phyloP scores from a whole-genome alignment of 2,113 vertebrate species.

The Centrocercus urophasianus region DNA sequence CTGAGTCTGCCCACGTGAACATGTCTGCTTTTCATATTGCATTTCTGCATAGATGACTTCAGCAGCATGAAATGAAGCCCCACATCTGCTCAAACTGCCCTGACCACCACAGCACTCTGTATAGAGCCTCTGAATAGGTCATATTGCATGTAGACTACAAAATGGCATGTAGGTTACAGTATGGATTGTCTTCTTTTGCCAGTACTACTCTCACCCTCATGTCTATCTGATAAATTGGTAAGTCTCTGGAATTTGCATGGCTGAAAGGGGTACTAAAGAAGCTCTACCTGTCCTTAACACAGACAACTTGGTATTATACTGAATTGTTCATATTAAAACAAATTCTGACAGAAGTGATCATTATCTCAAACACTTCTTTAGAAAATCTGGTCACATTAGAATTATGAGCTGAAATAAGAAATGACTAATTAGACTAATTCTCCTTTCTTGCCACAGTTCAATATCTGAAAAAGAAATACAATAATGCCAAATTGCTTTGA shows the following conservation, averaged over 20 bases:
- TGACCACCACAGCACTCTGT: fast-evolving
- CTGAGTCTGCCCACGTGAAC: not conserved
- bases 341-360: not conserved
- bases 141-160: not conserved
- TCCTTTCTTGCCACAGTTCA: slow-evolving; percentile 31
- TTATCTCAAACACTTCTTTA: not conserved
- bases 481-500: slow-evolving; percentile 71
- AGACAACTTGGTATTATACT: not conserved
- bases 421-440: slow-evolving; percentile 64
- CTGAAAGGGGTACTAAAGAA: not conserved
- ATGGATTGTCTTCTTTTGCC: not conserved
- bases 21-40: not conserved
- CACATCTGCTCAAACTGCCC: fast-evolving
- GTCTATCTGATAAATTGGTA: not conserved
- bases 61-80: not conserved
- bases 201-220: not conserved
- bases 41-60: not conserved
- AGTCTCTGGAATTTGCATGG: not conserved
- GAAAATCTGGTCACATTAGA: not conserved
- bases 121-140: not conserved
- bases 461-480: slow-evolving; percentile 48
- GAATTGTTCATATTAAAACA: not conserved
- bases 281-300: not conserved
- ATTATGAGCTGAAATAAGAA: slow-evolving; percentile 39
- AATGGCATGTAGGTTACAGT: fast-evolving